These are phyloP conservation scores for Petrocephalus zakoni DNA, from an alignment of 2,113 vertebrate species.

Conservation along the genomic window DNA sequence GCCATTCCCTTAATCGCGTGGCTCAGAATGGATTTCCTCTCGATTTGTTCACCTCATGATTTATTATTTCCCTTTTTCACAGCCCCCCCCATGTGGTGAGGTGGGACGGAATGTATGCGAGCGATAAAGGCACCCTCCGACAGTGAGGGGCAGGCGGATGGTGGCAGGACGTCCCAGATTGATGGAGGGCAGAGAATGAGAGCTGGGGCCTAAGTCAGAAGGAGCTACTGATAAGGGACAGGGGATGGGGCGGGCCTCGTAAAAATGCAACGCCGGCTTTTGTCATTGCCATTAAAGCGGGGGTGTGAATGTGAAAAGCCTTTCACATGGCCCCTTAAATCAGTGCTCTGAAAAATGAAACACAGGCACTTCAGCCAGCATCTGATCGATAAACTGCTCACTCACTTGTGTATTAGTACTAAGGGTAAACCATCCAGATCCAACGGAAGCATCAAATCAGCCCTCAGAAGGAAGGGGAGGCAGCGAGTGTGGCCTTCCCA, in stretches of 20 bases:
- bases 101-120: background rate
- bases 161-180: background rate
- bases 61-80: background rate
- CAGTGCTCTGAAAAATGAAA: background rate
- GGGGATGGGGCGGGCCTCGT: background rate
- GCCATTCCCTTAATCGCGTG: background rate
- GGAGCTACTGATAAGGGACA: background rate
- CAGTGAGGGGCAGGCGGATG: background rate
- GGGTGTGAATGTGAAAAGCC: background rate
- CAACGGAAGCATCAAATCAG: background rate
- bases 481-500: background rate
- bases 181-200: background rate
- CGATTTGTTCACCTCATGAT: background rate
- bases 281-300: background rate
- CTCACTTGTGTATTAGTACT: background rate
- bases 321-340: background rate
- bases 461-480: background rate
- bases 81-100: background rate
- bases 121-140: background rate
- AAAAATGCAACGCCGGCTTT: background rate
- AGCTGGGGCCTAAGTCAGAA: background rate
- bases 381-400: background rate
- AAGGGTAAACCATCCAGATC: background rate
- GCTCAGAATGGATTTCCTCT: background rate
- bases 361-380: background rate